Percentiles rank a stretch among this genome's conserved stretches.
These are phyloP conservation scores for Tenebrosternarchus preto DNA, from an alignment of 2,113 vertebrate species.

Conservation along the genomic window DNA sequence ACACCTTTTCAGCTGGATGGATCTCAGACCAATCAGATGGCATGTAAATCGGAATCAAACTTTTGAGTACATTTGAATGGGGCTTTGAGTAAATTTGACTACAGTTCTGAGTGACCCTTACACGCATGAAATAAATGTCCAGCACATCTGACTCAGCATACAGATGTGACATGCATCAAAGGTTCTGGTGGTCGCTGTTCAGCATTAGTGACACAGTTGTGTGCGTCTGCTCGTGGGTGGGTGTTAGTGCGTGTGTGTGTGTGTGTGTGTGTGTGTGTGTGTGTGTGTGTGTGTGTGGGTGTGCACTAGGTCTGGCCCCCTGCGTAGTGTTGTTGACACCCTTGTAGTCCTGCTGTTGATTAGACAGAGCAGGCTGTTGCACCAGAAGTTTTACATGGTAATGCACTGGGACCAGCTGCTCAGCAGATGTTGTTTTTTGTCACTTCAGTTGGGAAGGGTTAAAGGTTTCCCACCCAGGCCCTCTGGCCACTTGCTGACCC, in stretches of 20 bases:
- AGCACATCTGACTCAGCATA: conserved; percentile 30
- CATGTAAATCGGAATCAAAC: background rate
- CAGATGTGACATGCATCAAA: conserved; percentile 37
- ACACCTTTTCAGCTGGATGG: background rate
- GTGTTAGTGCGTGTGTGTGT: conserved; percentile 24
- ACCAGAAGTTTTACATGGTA: conserved; percentile 69
- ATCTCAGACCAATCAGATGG: background rate
- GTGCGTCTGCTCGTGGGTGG: conserved; percentile 11
- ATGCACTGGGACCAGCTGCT: conserved; percentile 72
- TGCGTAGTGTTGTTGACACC: conserved; percentile 72
- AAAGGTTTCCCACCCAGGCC: conserved; percentile 54
- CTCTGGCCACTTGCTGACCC: conserved; percentile 41
- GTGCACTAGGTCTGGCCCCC: conserved; percentile 38
- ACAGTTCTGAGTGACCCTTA: background rate
- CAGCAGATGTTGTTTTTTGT: conserved; percentile 77
- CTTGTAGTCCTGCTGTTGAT: conserved; percentile 75
- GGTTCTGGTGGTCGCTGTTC: conserved; percentile 29
- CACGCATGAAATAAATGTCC: conserved; percentile 9
- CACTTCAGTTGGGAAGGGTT: conserved; percentile 61
- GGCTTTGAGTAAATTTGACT: background rate
- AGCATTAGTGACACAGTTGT: background rate
- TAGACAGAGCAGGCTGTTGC: conserved; percentile 66
- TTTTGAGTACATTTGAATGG: background rate
- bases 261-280: conserved; percentile 25
- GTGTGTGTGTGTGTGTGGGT: conserved; percentile 23